Evolutionary conservation across 1,140 invertebrate species (phyloP).

Genomic region (Hermetia illucens): DNA sequence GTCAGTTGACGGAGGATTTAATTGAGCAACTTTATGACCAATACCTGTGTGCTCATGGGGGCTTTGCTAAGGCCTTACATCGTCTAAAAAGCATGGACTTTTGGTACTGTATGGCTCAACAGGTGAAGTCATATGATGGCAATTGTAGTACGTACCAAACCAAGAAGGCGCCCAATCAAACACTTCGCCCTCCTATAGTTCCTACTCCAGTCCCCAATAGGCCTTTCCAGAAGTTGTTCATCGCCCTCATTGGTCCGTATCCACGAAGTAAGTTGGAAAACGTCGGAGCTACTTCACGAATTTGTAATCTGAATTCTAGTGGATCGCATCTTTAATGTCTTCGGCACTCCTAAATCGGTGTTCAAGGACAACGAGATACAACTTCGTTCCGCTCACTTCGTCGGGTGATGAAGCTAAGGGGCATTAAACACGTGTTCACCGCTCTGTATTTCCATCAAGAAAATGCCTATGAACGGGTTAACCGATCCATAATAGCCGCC

Average conservation of each 20-base stretch:
- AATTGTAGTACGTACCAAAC: conserved; percentile 4
- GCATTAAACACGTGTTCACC: conserved; percentile 2
- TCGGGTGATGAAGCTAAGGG: neutral
- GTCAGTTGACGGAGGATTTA: neutral
- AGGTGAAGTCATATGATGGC: conserved; percentile 1
- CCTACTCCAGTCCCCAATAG: conserved; percentile 1
- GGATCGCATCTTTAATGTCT: conserved; percentile 1
- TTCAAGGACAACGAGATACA: neutral
- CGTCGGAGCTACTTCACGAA: neutral
- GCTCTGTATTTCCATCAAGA: conserved; percentile 3
- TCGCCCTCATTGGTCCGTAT: conserved; percentile 4
- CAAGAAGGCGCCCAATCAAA: conserved; percentile 1
- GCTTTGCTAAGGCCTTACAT: conserved; percentile 6
- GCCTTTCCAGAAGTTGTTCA: conserved; percentile 4
- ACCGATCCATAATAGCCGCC: conserved; percentile 2
- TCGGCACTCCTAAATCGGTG: conserved; percentile 3
- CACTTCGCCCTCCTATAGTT: neutral
- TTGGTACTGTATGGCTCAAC: conserved; percentile 3
- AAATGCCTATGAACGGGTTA: conserved; percentile 5
- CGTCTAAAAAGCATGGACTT: conserved; percentile 1
- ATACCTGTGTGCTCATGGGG: conserved; percentile 1
- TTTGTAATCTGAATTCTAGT: conserved; percentile 2
- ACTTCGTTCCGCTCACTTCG: too few relatives aligned
- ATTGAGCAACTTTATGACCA: conserved; percentile 3
- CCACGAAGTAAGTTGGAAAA: conserved; percentile 1